Percentiles rank a stretch among this genome's conserved stretches.
These are phyloP conservation scores for Strix aluco DNA, from an alignment of 2,113 vertebrate species.

Conservation along the genomic window DNA sequence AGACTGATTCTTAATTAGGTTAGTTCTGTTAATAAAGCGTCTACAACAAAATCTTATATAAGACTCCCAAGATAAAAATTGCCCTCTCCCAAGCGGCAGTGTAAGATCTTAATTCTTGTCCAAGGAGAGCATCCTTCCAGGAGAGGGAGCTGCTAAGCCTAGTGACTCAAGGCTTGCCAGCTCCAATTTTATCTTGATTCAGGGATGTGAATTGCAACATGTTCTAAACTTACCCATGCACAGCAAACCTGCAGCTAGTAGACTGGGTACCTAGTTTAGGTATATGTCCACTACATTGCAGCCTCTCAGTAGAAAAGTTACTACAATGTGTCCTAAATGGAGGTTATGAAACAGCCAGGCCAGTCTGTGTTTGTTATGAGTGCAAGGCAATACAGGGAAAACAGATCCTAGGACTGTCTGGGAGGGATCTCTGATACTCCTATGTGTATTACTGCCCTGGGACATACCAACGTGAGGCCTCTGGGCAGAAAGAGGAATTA, in stretches of 20 bases:
- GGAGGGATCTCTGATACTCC: not conserved
- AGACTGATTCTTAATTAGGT: not conserved
- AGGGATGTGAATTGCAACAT: not conserved
- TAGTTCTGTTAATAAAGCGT: not conserved
- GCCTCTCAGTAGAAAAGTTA: not conserved
- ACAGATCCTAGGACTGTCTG: not conserved
- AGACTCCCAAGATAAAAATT: not conserved
- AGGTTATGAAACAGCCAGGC: not conserved
- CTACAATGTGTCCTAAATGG: fast-evolving
- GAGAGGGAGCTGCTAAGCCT: conserved; percentile 30
- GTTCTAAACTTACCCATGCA: not conserved
- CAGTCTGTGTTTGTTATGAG: not conserved
- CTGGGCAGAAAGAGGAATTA: not conserved
- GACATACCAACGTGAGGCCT: not conserved
- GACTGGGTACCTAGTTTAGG: not conserved
- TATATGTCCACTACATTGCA: fast-evolving
- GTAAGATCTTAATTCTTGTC: fast-evolving
- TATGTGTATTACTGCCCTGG: not conserved
- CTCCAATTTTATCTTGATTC: not conserved
- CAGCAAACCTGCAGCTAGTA: not conserved
- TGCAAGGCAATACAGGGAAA: not conserved
- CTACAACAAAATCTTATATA: not conserved
- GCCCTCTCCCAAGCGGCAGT: not conserved
- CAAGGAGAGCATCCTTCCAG: not conserved
- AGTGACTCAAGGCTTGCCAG: not conserved